Base-by-base conservation (phyloP, 2,888 invertebrate species). In the Cylindroiulus punctatus region DNA sequence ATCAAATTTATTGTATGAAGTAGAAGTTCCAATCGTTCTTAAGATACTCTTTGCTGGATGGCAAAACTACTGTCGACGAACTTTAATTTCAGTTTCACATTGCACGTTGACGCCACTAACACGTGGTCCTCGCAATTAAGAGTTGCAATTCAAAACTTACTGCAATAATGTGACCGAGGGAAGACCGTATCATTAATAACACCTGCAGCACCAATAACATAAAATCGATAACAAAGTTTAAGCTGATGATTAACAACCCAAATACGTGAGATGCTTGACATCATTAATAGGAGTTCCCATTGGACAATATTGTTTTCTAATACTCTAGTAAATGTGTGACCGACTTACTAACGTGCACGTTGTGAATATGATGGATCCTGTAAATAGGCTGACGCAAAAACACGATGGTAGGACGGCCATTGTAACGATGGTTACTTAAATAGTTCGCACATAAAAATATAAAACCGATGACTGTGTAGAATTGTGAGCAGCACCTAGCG, bases 261-360 rank as follows among this genome's bases (percentile, higher is more conserved):
- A 76, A 30, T 76, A 14, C 30, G 10, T 1, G 76, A 14, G 76
- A 76, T 76, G 76, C 30, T 30, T 30, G 12, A 12, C 30, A 76
- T 76, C 3, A 14, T 30, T 0, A 76, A 30, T 76, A 19, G 7
- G n/a, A 5, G 52, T n/a, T 52, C 52, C 4, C 76, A 30, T 30
- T 30, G 17, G 30, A 26, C 76, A 30, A 30, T 76, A 76, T 76
- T 2, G 76, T 76, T 30, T 36, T 26, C 76, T 30, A 76, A 30
- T 76, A 76, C 30, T 26, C 26, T 30, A 65, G n/a, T 26, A 65
- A 65, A 12, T 76, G 30, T 30, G 26, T 76, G 76, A 76, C 44
- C 40, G 83, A 83, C 83, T 83, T 83, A 83, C 83, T 83, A 83
- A 42, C n/a, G 83, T 83, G 44, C 83, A 83, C 40, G 83, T 83